These are phyloP conservation scores for Chromoteleia sp. DNA, from an alignment of 2,888 invertebrate species.

Conservation along the genomic window DNA sequence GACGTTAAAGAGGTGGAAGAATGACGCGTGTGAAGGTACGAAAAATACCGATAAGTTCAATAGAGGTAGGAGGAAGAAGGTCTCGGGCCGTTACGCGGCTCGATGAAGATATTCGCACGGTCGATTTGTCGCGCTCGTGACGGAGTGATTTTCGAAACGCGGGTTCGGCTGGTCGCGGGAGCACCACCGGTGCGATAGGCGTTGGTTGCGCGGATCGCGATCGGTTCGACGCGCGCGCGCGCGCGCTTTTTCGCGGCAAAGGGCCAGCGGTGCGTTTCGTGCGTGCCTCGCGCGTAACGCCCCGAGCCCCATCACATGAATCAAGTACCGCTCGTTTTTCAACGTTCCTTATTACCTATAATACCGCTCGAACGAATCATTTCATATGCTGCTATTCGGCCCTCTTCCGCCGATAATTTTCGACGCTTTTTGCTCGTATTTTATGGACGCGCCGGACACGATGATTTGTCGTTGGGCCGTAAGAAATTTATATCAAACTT, in stretches of 20 bases:
- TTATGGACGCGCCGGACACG: neutral
- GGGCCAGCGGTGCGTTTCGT: constrained; percentile 26
- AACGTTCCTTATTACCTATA: constrained; percentile 53
- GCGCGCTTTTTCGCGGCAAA: constrained; percentile 29
- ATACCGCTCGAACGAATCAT: constrained; percentile 30
- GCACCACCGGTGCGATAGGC: no score
- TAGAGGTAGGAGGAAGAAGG: neutral
- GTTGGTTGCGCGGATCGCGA: neutral
- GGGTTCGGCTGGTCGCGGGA: no score
- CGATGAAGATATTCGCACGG: constrained; percentile 81
- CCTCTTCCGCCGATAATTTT: constrained; percentile 27
- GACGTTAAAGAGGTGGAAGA: constrained; percentile 25
- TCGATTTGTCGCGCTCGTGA: constrained; percentile 17
- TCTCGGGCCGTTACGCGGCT: constrained; percentile 58
- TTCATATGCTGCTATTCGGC: constrained; percentile 33
- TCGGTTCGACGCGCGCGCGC: no score
- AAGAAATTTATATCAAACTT: constrained; percentile 49
- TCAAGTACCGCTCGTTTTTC: constrained; percentile 54
- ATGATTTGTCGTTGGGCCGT: constrained; percentile 37
- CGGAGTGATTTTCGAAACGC: neutral
- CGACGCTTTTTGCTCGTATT: constrained; percentile 20
- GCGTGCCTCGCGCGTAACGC: constrained; percentile 47
- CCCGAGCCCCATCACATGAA: constrained; percentile 34
- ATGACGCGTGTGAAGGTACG: constrained; percentile 37
- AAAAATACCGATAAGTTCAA: constrained; percentile 29